Conservation (phyloP, 23 tunicate genomes). For the Styela clava region DNA sequence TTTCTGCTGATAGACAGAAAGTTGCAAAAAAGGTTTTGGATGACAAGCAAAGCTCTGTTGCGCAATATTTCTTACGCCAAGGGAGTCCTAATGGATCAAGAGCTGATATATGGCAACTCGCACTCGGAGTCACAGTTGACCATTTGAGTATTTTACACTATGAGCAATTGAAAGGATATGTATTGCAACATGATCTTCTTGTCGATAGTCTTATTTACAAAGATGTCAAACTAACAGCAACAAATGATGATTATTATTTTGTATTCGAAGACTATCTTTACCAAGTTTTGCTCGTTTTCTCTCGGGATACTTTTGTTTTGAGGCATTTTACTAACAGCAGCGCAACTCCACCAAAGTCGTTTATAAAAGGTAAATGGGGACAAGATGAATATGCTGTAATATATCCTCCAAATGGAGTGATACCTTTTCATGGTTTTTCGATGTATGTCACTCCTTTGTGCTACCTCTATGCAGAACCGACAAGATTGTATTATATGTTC, state of each 20-base stretch:
- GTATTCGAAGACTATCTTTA: constrained; percentile 91
- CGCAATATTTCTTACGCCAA: constrained; percentile 74
- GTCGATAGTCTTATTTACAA: constrained; percentile 90
- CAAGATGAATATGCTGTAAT: constrained; percentile 72
- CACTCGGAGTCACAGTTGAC: constrained; percentile 68
- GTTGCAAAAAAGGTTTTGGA: constrained; percentile 75
- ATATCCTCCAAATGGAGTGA: constrained; percentile 92
- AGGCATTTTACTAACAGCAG: constrained; percentile 59
- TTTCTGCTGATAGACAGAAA: constrained; percentile 76
- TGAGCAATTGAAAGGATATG: constrained; percentile 86
- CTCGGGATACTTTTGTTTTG: constrained; percentile 81
- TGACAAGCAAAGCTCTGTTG: constrained; percentile 61
- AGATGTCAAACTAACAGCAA: constrained; percentile 91
- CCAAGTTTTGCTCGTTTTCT: constrained; percentile 85
- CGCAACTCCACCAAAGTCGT: constrained; percentile 83
- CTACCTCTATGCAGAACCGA: constrained; percentile 72
- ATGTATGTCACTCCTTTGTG: constrained; percentile 93
- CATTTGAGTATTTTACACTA: constrained; percentile 65
- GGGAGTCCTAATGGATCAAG: constrained; percentile 76
- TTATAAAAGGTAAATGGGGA: constrained; percentile 80
- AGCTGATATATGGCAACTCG: constrained; percentile 91
- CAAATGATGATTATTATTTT: constrained; percentile 95
- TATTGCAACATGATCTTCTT: constrained; percentile 79
- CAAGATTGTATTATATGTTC: constrained; percentile 66
- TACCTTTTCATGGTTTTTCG: constrained; percentile 97